A percentile compares a stretch with the other conserved stretches of the same genome.
These are phyloP conservation scores for Rhagium mordax DNA, from an alignment of 2,888 invertebrate genomes.

Conservation along the genomic window DNA sequence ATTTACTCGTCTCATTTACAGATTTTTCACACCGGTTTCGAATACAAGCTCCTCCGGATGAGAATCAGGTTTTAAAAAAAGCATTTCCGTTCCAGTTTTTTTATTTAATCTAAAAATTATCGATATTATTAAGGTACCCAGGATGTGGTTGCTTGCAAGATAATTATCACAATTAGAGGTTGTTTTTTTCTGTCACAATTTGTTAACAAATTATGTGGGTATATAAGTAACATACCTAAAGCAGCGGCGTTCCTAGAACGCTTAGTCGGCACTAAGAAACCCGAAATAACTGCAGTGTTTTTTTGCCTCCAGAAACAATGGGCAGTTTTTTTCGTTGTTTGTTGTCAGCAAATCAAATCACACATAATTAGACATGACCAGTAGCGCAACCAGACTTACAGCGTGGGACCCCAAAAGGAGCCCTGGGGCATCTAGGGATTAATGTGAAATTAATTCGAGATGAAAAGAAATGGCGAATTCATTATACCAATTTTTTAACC, in stretches of 20 bases:
- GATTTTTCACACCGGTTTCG: conserved; percentile 13
- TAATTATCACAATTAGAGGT: conserved; percentile 23
- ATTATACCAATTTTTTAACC: no score
- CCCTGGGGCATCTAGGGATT: no score
- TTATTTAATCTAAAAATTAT: conserved; percentile 25
- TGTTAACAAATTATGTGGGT: conserved; percentile 19
- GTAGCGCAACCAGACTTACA: not conserved
- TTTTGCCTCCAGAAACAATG: not conserved
- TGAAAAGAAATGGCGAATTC: no score
- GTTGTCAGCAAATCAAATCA: not conserved
- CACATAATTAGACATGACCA: not conserved
- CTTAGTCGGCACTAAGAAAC: not conserved
- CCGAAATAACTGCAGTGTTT: not conserved
- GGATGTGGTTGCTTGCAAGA: not conserved
- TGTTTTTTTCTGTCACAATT: not conserved
- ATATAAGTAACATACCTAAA: not conserved
- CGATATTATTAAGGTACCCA: conserved; percentile 15
- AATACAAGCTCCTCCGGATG: conserved; percentile 17
- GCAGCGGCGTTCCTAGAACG: not conserved
- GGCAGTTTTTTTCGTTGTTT: not conserved
- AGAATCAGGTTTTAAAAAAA: conserved; percentile 27
- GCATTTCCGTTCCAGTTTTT: conserved; percentile 24
- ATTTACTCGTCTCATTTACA: conserved; percentile 20
- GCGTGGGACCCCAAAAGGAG: no score
- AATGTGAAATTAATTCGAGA: no score